Percentiles rank a stretch among this genome's conserved stretches.
Evolutionary conservation across 53 echinoderm and acorn worm species (phyloP).

Genomic region (Crossaster papposus): DNA sequence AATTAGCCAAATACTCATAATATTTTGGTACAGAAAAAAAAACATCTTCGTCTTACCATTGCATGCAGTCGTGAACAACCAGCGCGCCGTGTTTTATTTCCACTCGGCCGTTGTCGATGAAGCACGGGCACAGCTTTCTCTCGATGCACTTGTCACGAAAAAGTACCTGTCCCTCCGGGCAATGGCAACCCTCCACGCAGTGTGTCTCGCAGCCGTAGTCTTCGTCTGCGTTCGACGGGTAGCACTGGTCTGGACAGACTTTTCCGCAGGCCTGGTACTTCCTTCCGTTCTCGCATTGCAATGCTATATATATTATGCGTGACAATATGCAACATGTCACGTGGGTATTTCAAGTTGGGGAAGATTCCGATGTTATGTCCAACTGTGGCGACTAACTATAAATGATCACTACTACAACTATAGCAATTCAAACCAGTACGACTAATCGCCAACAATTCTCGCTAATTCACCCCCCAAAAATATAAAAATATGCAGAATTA

Average conservation of each 20-base stretch:
- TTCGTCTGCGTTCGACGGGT: constrained; percentile 17
- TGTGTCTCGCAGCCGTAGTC: constrained; percentile 58
- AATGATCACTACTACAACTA: no score
- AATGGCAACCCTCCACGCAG: constrained; percentile 89
- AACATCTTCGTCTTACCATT: constrained; percentile 66
- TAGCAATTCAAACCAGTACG: no score
- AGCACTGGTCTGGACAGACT: constrained; percentile 71
- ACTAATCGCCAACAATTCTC: no score
- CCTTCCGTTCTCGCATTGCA: constrained; percentile 82
- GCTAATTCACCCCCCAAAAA: no score
- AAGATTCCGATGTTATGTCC: no score
- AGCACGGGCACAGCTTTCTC: constrained; percentile 75
- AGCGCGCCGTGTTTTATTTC: constrained; percentile 54
- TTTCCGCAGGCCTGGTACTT: constrained; percentile 71
- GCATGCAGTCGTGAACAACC: constrained; percentile 60
- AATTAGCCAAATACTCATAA: no score
- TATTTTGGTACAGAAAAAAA: not conserved
- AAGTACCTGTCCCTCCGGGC: constrained; percentile 71
- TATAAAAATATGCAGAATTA: no score
- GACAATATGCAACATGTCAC: no score
- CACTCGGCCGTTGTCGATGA: constrained; percentile 46
- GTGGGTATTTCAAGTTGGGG: no score
- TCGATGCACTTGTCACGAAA: constrained; percentile 66
- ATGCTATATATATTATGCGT: constrained; percentile 42
- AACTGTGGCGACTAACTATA: no score